Evolutionary conservation across 2,113 vertebrate genomes (phyloP).

Genomic region (Strix aluco): DNA sequence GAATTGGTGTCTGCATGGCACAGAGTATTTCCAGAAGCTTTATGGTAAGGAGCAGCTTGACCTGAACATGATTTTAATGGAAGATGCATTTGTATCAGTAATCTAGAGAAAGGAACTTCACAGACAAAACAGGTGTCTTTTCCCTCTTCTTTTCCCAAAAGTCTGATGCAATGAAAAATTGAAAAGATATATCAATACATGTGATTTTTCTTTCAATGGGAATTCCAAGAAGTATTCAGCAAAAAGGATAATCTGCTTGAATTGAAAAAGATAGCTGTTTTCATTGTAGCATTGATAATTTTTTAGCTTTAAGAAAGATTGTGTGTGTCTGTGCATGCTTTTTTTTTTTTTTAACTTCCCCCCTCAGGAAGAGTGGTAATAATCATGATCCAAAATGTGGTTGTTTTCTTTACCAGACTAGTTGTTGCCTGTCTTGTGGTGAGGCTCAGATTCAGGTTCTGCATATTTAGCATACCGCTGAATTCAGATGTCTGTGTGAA

Average conservation of each 20-base stretch:
- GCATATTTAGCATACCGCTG: neutral
- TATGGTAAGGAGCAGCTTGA: neutral
- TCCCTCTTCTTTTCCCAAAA: neutral
- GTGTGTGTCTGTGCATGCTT: rapidly evolving
- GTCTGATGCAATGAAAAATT: neutral
- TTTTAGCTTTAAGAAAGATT: neutral
- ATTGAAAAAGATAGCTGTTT: neutral
- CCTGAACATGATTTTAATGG: neutral
- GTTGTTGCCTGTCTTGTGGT: neutral
- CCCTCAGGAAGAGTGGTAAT: neutral
- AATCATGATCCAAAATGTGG: neutral
- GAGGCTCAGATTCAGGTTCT: neutral
- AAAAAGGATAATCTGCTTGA: neutral
- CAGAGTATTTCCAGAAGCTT: neutral
- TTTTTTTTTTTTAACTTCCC: neutral
- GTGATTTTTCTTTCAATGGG: neutral
- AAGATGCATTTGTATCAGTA: neutral
- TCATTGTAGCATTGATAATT: neutral
- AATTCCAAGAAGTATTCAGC: neutral
- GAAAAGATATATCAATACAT: neutral
- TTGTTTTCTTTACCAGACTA: neutral
- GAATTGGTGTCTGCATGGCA: neutral
- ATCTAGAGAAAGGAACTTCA: neutral
- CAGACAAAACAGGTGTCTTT: neutral
- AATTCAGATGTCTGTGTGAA: neutral